A percentile compares a stretch with the other conserved stretches of the same genome.
These are phyloP conservation scores for Parasteatoda lunata DNA, from an alignment of 2,888 invertebrate species.

Conservation along the genomic window DNA sequence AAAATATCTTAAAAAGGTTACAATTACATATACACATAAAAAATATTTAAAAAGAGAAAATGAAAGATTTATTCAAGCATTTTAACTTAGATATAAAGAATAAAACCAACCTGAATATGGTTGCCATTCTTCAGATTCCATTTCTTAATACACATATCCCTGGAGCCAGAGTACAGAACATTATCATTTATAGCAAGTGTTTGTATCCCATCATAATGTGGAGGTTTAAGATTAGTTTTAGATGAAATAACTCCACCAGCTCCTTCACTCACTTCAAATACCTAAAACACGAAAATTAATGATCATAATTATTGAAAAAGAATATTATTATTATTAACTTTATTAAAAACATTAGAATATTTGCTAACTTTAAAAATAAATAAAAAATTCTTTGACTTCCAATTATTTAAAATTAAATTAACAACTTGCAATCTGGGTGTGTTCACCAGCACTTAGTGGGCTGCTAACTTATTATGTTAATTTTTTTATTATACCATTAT, in stretches of 20 bases:
- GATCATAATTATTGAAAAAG: neutral
- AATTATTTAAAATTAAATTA: no score
- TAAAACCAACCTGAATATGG: conserved; percentile 75
- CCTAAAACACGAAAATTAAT: conserved; percentile 72
- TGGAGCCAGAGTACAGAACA: conserved; percentile 86
- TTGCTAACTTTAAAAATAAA: no score
- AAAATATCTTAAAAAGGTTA: no score
- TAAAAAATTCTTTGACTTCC: no score
- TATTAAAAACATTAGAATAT: no score
- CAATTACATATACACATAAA: no score
- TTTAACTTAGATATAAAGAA: conserved; percentile 87
- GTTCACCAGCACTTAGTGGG: no score
- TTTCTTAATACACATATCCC: conserved; percentile 89
- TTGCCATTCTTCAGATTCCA: conserved; percentile 80
- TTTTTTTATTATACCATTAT: no score
- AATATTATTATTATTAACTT: neutral
- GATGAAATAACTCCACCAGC: conserved; percentile 78
- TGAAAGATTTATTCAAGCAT: conserved; percentile 89
- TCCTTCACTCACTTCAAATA: conserved; percentile 76
- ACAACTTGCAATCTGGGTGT: no score
- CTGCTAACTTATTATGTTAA: no score
- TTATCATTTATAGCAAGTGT: conserved; percentile 82
- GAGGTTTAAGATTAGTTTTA: conserved; percentile 83
- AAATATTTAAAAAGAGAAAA: conserved; percentile 76
- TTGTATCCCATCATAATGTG: conserved; percentile 93